Evolutionary conservation across 2,888 invertebrate genomes (phyloP).

Genomic region (Cryptosula pallasiana): DNA sequence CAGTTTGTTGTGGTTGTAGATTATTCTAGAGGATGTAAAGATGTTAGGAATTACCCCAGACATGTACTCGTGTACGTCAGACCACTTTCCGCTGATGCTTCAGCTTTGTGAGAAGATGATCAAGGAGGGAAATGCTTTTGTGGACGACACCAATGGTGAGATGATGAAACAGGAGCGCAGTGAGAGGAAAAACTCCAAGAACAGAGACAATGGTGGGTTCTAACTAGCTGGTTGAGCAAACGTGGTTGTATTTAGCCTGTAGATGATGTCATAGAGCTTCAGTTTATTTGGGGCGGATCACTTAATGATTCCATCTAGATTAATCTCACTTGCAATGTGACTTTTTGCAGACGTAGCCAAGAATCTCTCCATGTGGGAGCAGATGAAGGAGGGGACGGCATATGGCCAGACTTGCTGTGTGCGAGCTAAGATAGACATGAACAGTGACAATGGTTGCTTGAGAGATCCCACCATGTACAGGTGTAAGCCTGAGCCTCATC

Average conservation of each 20-base stretch:
- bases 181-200: constrained; percentile 75
- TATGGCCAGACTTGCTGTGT: constrained; percentile 85
- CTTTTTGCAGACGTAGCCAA: constrained; percentile 65
- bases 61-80: constrained; percentile 87
- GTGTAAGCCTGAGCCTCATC: constrained; percentile 92
- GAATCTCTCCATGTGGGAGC: constrained; percentile 84
- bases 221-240: too few relatives aligned
- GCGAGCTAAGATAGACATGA: constrained; percentile 95
- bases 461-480: constrained; percentile 97
- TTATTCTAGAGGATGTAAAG: constrained; percentile 84
- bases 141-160: constrained; percentile 91
- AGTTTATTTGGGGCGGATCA: too few relatives aligned
- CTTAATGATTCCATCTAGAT: too few relatives aligned
- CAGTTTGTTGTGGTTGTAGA: constrained; percentile 51
- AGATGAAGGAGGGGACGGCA: constrained; percentile 81
- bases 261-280: too few relatives aligned
- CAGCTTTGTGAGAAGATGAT: constrained; percentile 81
- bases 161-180: constrained; percentile 92
- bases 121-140: constrained; percentile 84
- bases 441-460: constrained; percentile 90
- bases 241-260: too few relatives aligned
- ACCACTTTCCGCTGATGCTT: constrained; percentile 89
- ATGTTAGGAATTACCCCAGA: constrained; percentile 89
- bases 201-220: constrained; percentile 75
- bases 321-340: too few relatives aligned